Evolutionary conservation across 2,888 invertebrate species (phyloP).

Genomic region (Linnaemya tessellans): DNA sequence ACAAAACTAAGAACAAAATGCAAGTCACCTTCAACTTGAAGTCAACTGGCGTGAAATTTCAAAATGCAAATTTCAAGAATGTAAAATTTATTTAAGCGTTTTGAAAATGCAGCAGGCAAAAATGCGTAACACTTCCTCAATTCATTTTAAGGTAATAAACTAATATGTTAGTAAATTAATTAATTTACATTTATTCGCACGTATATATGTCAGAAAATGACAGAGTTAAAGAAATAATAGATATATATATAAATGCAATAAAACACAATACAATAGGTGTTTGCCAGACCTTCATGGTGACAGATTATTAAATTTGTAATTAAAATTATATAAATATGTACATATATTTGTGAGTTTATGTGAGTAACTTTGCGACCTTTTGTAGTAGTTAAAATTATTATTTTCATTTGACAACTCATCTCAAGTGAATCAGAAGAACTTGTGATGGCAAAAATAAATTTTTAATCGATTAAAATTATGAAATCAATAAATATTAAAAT

Average conservation of each 20-base stretch:
- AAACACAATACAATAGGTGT: background rate
- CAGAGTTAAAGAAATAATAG: background rate
- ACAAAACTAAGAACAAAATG: background rate
- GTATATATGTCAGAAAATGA: background rate
- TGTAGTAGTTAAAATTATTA: background rate
- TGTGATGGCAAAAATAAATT: too few species aligned
- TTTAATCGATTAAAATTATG: too few species aligned
- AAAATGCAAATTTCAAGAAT: background rate
- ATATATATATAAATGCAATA: background rate
- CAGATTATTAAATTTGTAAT: constrained; percentile 16
- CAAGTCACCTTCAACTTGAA: constrained; percentile 33
- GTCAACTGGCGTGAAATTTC: background rate
- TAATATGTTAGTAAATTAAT: background rate
- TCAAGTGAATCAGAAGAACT: background rate
- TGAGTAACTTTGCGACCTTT: background rate
- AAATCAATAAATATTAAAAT: too few species aligned
- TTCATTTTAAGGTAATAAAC: constrained; percentile 1
- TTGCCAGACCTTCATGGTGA: constrained; percentile 48
- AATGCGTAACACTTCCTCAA: constrained; percentile 59
- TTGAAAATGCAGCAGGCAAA: constrained; percentile 15
- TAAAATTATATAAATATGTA: background rate
- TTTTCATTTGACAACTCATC: background rate
- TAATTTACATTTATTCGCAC: background rate
- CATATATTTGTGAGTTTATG: background rate
- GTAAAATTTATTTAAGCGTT: constrained; percentile 23